Evolutionary conservation across 2,888 invertebrate species (phyloP), one percentile per base, ranked within the genome.

Genomic region (Eristalis pertinax): DNA sequence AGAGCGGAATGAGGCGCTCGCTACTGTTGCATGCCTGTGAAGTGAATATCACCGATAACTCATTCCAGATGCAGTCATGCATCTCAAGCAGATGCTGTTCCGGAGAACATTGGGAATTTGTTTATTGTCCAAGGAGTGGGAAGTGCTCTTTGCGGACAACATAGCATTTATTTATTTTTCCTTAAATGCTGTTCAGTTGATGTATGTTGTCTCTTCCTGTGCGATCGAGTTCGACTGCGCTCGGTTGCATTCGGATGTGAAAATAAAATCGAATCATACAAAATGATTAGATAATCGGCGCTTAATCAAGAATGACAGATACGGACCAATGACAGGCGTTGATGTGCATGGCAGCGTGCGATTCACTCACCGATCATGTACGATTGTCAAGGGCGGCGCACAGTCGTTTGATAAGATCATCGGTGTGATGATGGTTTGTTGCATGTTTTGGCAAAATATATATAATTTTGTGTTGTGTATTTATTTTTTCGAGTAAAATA

Each of bases 301-400:
- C 19, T 72, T 50, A 67, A 72, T 67, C 13, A 74, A 77, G 76
- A 43, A 43, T 43, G 43, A 43, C 43, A 74, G 69, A 78, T 80
- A 65, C 85, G 50, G 26, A 63, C 68, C 63, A 78, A 64, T 81
- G 78, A 63, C 62, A 29, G 62, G 43, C 50, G 75, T 56, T 76
- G 83, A 68, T 84, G 84, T 84, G 79, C 60, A 60, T 26, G 79
- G 72, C 35, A 68, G 64, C 68, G 68, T 83, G 83, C 87, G 67
- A 86, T 75, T 78, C 41, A 79, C 70, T 78, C 26, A 41, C 26
- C 22, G 75, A 72, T 64, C 76, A 50, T 84, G 74, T 76, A 80
- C 82, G 74, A 43, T n/a, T 72, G 65, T 78, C 86, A 82, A 76
- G 79, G 79, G 56, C 60, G 26, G 26, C 24, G 32, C 32, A 32